Percentiles rank a stretch among this genome's conserved stretches.
These are phyloP conservation scores for Hassar affinis DNA, from an alignment of 2,113 vertebrate genomes.

Conservation along the genomic window DNA sequence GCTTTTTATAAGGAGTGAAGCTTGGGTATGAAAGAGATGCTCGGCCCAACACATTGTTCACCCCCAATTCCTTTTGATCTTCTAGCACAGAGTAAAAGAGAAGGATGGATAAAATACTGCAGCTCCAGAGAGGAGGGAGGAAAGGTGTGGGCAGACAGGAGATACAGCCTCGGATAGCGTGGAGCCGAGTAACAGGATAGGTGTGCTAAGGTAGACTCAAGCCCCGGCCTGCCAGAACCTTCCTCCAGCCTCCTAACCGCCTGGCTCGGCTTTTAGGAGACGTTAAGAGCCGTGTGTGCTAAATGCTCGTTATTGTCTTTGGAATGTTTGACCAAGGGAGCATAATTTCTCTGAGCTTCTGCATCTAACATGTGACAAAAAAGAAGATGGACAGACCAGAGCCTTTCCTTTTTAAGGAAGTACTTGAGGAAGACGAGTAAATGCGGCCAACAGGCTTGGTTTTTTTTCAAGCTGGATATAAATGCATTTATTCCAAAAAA, in stretches of 20 bases:
- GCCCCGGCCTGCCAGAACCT: constrained; percentile 11
- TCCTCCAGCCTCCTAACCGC: background rate
- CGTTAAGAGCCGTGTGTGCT: constrained; percentile 7
- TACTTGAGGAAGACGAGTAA: constrained; percentile 22
- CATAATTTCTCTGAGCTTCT: constrained; percentile 3
- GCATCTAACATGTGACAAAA: constrained; percentile 36
- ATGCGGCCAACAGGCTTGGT: background rate
- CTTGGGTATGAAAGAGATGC: constrained; percentile 28
- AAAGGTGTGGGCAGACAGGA: constrained; percentile 23
- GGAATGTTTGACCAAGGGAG: constrained; percentile 7
- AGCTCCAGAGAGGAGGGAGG: background rate
- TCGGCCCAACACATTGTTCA: constrained; percentile 27
- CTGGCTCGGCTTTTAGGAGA: background rate
- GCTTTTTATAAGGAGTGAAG: constrained; percentile 27
- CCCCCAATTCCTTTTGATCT: background rate
- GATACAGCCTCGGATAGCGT: constrained; percentile 16
- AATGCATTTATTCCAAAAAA: background rate
- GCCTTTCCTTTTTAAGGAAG: constrained; percentile 19
- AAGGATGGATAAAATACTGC: background rate
- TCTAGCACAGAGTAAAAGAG: background rate
- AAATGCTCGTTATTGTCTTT: constrained; percentile 18
- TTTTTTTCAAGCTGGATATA: background rate
- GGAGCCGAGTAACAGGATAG: constrained; percentile 32
- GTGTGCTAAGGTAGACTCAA: constrained; percentile 24
- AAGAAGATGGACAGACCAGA: constrained; percentile 40